Evolutionary conservation across 2,888 invertebrate species (phyloP).

Genomic region (Tinea semifulvella): DNA sequence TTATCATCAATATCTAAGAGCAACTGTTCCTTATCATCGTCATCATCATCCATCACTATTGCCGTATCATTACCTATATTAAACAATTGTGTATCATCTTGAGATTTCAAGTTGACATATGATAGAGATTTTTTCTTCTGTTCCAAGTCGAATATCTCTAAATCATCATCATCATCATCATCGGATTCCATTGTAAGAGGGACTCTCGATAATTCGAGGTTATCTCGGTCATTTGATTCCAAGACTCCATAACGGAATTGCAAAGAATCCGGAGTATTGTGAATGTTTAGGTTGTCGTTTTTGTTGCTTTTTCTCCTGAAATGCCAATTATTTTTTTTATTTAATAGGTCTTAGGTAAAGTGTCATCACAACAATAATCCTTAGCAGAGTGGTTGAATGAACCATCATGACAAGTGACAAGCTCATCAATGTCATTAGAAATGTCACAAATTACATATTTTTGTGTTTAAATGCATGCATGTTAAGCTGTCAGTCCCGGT

Average conservation of each 20-base stretch:
- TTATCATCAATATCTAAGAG: slow-evolving; percentile 53
- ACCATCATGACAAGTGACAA: no score
- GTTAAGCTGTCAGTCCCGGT: no score
- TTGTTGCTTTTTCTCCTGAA: slow-evolving; percentile 47
- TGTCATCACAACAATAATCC: no score
- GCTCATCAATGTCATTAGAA: no score
- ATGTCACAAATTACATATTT: no score
- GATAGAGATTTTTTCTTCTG: slow-evolving; percentile 55
- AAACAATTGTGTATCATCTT: slow-evolving; percentile 48
- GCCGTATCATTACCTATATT: slow-evolving; percentile 28
- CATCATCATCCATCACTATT: slow-evolving; percentile 25
- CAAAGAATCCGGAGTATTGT: slow-evolving; percentile 43
- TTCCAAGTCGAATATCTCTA: slow-evolving; percentile 59
- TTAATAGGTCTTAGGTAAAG: no score
- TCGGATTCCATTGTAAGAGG: slow-evolving; percentile 60
- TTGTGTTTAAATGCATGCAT: no score
- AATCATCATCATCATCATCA: slow-evolving; percentile 59
- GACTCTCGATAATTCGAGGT: slow-evolving; percentile 48
- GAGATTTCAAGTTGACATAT: slow-evolving; percentile 41
- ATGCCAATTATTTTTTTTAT: no score
- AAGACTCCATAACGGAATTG: slow-evolving; percentile 62
- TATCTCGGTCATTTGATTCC: slow-evolving; percentile 53
- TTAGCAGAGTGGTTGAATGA: no score
- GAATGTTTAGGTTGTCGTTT: slow-evolving; percentile 35
- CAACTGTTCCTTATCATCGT: slow-evolving; percentile 35